Conservation (phyloP, 2,888 invertebrate species). For the Melangyna quadrimaculata region DNA sequence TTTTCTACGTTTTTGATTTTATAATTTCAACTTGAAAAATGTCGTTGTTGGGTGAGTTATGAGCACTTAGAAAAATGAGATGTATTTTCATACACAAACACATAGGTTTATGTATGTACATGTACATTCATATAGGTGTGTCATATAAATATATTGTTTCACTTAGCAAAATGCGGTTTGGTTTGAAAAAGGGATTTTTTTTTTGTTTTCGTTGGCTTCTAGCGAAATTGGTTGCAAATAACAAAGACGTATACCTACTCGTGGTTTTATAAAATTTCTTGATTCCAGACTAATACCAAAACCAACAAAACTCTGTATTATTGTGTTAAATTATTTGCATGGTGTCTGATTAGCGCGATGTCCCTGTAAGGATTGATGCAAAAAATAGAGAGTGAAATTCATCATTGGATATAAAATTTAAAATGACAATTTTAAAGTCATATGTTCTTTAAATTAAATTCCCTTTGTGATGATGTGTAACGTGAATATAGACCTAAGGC, state of each 20-base stretch:
- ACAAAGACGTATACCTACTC: background rate
- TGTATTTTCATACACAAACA: slow-evolving; percentile 2
- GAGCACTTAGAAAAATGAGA: slow-evolving; percentile 45
- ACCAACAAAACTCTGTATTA: background rate
- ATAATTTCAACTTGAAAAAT: slow-evolving; percentile 25
- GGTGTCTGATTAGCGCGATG: too few relatives aligned
- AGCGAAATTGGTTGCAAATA: background rate
- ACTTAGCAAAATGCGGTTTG: background rate
- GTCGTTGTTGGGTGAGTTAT: slow-evolving; percentile 25
- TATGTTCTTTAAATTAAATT: too few relatives aligned
- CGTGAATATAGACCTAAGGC: too few relatives aligned
- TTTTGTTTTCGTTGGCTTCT: background rate
- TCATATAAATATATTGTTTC: slow-evolving; percentile 19
- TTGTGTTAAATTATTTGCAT: too few relatives aligned
- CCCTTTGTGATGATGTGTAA: too few relatives aligned
- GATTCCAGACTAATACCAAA: background rate
- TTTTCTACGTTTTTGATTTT: slow-evolving; percentile 26
- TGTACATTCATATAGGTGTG: background rate
- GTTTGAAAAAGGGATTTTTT: background rate
- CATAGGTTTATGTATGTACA: background rate
- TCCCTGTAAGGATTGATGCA: too few relatives aligned
- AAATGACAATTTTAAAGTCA: too few relatives aligned
- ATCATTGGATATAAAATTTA: too few relatives aligned
- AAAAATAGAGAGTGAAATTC: too few relatives aligned
- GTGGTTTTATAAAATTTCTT: background rate